Base-by-base conservation (phyloP, 2,888 invertebrate genomes). In the Amiota mariae region DNA sequence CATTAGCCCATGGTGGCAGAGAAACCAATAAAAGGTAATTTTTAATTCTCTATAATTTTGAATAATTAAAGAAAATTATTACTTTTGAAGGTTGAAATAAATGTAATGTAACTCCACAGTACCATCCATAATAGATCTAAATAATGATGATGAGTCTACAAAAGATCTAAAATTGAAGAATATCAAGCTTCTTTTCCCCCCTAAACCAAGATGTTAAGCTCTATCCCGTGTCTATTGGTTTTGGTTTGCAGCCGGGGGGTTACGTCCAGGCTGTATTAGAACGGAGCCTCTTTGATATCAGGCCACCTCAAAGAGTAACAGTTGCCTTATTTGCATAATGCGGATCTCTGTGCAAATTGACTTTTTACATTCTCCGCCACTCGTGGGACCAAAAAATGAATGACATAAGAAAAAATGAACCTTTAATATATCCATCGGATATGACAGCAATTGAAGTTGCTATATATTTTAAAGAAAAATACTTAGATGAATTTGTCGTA, bases 171-270 rank as follows among this genome's bases (percentile, higher is more conserved):
- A 24, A 24, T 3, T n/a, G n/a, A n/a, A n/a, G n/a, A n/a, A n/a
- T n/a, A n/a, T n/a, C n/a, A n/a, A n/a, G 24, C 24, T 24, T 1
- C 24, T 24, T 1, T 24, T 24, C n/a, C n/a, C n/a, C n/a, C n/a
- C n/a, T n/a, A n/a, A n/a, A n/a, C n/a, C n/a, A n/a, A n/a, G 24
- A 56, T 71, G 71, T 71, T 61, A 71, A 61, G 71, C n/a, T n/a
- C 61, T 61, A 61, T 24, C 18, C 71, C 71, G 71, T 71, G 71
- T 57, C 47, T 51, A 71, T 71, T 71, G 71, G 71, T 48, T 24
- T 1, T 61, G 49, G 71, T 71, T 71, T 59, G 71, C 71, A 71
- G 71, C 71, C 63, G 49, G 71, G 63, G 61, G 71, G 18, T 59
- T 18, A 15, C 11, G 18, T 15, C 20, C 49, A 61, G 71, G 71